Evolutionary conservation across 2,113 vertebrate genomes (phyloP), one percentile per base, ranked within the genome.

Genomic region (Trochalopteron elliotii): DNA sequence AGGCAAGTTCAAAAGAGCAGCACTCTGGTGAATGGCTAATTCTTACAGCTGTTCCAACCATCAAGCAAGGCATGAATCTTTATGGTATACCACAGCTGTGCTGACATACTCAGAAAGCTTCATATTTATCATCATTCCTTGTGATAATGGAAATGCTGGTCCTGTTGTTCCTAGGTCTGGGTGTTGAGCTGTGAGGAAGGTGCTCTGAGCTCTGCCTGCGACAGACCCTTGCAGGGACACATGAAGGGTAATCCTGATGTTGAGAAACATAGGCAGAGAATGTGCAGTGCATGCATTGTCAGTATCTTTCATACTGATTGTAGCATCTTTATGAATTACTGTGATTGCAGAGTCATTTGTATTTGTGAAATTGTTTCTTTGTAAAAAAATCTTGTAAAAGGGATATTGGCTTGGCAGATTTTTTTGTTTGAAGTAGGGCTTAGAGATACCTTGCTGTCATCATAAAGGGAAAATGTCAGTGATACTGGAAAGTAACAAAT

Each of bases 81-180:
- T 49, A 33, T 56, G 11, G 9, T 23, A 2, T 24, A 17, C 40
- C 27, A 8, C 22, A 37, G 55, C n/a, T 70, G 28, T 72, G 71
- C 76, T 89, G 53, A 39, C 2, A 0, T 60, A 39, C 24, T 86
- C 52, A 49, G 83, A 79, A 79, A 67, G 45, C 28, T 45, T 25
- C 16, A 8, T 47, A 16, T 83, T 75, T 70, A 18, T 28, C 61
- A 12, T 57, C 8, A 16, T 79, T 83, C 19, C 59, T 80, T 5
- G 3, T 0, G 1, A 1, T 7, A 4, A 16, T 55, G n/a, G 19
- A 30, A 4, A 44, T 83, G 61, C 47, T 86, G 45, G 15, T 39
- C 30, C 40, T 40, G 5, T 42, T 93, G 31, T 80, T 68, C 25
- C 23, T 55, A 8, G 23, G 27, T 20, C 15, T 55, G 15, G 15